Percentiles rank a stretch among this genome's conserved stretches.
Conservation (phyloP, 1,140 invertebrate genomes). For the Rhizoglyphus robini region DNA sequence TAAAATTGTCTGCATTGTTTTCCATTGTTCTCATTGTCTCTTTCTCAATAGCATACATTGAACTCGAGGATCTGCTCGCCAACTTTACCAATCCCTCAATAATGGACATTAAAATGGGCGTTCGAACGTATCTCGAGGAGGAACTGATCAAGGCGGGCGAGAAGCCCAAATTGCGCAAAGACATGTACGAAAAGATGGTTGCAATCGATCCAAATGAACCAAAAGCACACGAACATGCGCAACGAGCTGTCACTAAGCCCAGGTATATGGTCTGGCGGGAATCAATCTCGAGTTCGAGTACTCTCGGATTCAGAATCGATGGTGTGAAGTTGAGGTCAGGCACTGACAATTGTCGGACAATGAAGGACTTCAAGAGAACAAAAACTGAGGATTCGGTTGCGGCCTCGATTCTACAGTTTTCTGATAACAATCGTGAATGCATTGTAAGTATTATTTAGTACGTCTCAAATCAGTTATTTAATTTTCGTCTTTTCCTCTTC, state of each 20-base stretch:
- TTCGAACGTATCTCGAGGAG: conserved; percentile 84
- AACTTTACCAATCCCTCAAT: conserved; percentile 80
- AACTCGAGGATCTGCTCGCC: conserved; percentile 78
- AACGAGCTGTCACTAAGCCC: conserved; percentile 83
- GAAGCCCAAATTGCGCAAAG: conserved; percentile 80
- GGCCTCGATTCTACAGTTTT: conserved; percentile 65
- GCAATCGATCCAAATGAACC: conserved; percentile 80
- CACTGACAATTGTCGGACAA: conserved; percentile 53
- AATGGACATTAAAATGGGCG: conserved; percentile 93
- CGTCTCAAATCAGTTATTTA: background rate
- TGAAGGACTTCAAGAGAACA: conserved; percentile 94
- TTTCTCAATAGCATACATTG: conserved; percentile 49
- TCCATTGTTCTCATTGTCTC: background rate
- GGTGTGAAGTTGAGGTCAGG: conserved; percentile 53
- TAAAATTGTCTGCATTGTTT: conserved; percentile 27
- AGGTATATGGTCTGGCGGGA: conserved; percentile 96
- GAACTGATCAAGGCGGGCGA: conserved; percentile 85
- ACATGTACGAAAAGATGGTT: conserved; percentile 98
- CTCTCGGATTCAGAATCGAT: conserved; percentile 88
- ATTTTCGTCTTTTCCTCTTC: background rate
- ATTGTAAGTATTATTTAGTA: conserved; percentile 45
- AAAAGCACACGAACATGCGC: conserved; percentile 68
- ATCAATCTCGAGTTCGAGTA: conserved; percentile 83
- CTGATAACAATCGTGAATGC: conserved; percentile 57
- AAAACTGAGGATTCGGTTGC: conserved; percentile 64